A percentile compares a stretch with the other conserved stretches of the same genome.
Conservation (phyloP, 2,888 invertebrate genomes). For the Capitulum mitella region DNA sequence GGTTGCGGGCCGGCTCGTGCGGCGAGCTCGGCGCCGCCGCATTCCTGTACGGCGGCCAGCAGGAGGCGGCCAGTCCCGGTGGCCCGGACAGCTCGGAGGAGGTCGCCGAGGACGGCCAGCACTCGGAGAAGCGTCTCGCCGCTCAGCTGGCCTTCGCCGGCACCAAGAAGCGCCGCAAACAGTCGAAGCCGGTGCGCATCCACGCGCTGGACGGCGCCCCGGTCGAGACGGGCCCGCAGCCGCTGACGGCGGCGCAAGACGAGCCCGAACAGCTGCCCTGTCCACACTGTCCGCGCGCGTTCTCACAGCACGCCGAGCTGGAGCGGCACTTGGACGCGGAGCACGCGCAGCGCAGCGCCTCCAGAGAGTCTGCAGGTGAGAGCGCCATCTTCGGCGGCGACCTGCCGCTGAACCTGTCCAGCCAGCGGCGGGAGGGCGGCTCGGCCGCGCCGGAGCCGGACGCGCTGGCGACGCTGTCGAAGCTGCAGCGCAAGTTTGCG, state of each 20-base stretch:
- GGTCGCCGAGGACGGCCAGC: neutral
- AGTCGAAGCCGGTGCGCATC: conserved; percentile 67
- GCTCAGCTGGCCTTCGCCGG: conserved; percentile 39
- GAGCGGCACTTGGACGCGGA: neutral
- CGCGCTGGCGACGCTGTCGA: neutral
- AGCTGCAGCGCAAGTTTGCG: conserved; percentile 28
- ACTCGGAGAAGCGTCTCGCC: neutral
- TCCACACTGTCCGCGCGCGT: conserved; percentile 2
- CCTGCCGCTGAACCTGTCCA: conserved; percentile 33
- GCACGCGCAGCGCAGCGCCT: neutral
- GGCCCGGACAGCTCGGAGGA: neutral
- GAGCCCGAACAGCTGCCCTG: neutral
- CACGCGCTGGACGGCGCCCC: conserved; percentile 30
- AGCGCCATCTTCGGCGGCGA: neutral
- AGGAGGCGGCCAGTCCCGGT: neutral
- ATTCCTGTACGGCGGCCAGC: neutral
- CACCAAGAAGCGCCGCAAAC: conserved; percentile 80
- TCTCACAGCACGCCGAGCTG: neutral
- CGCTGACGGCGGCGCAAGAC: neutral
- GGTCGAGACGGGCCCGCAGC: neutral
- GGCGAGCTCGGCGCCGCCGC: neutral
- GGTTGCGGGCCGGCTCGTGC: neutral
- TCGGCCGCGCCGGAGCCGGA: neutral
- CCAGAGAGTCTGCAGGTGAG: too few species aligned
- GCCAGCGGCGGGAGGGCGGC: neutral